phyloP scores from a whole-genome alignment of 2,797 vertebrate species.

The Lagodon rhomboides region DNA sequence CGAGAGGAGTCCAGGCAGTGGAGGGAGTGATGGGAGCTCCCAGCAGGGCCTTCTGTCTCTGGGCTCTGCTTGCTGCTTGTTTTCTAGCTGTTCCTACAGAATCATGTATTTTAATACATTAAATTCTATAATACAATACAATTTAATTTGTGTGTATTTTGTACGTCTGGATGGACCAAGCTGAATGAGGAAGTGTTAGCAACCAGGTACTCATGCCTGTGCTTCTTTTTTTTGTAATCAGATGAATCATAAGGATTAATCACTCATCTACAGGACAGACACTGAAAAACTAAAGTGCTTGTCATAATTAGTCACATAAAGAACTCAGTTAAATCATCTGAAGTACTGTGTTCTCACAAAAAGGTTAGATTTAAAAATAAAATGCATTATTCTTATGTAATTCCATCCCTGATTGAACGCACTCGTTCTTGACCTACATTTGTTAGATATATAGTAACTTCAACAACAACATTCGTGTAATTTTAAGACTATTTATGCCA shows the following conservation, averaged over 20 bases:
- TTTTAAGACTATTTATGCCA: too few relatives aligned
- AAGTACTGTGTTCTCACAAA: background rate
- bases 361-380: conserved; percentile 10
- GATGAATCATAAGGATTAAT: background rate
- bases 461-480: too few relatives aligned
- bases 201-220: background rate
- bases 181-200: background rate
- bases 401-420: background rate
- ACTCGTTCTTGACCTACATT: too few relatives aligned
- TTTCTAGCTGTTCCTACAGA: background rate
- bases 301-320: background rate
- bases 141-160: too few relatives aligned
- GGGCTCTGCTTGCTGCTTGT: background rate
- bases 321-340: background rate
- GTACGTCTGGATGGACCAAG: background rate
- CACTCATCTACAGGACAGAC: background rate
- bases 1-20: conserved; percentile 34
- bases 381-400: background rate
- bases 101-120: too few relatives aligned
- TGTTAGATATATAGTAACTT: too few relatives aligned
- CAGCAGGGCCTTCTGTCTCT: conserved; percentile 22
- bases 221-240: background rate
- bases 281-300: background rate
- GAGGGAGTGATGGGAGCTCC: conserved; percentile 35
- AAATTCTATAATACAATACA: too few relatives aligned